Evolutionary conservation across 1,140 invertebrate species (phyloP).

Genomic region (Drosophila bocqueti): DNA sequence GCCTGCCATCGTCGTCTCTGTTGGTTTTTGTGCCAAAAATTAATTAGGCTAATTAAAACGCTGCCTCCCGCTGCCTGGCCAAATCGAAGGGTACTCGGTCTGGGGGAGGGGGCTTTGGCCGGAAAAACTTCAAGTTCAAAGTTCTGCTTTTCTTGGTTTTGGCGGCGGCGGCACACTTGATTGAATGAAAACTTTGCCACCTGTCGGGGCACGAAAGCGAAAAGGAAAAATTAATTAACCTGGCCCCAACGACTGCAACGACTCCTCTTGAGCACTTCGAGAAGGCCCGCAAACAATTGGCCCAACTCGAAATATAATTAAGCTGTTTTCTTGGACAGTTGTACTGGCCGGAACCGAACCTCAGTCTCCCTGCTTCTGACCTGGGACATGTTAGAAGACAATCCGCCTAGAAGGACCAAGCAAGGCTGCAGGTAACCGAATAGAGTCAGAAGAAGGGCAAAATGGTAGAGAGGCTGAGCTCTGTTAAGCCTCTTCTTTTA

Average conservation of each 20-base stretch:
- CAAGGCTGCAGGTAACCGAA: background rate
- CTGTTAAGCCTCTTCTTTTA: background rate
- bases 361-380: too few species aligned
- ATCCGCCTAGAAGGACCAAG: background rate
- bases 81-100: constrained; percentile 1
- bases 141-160: constrained; percentile 50
- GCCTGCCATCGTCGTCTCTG: background rate
- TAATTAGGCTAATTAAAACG: constrained; percentile 81
- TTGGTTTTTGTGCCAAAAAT: constrained; percentile 71
- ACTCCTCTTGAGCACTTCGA: constrained; percentile 14
- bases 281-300: constrained; percentile 66
- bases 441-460: background rate
- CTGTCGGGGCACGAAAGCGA: constrained; percentile 30
- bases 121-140: constrained; percentile 71
- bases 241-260: constrained; percentile 46
- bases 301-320: constrained; percentile 76
- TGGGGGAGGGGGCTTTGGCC: background rate
- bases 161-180: constrained; percentile 53
- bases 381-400: background rate
- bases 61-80: constrained; percentile 38
- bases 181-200: constrained; percentile 79
- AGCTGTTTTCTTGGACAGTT: constrained; percentile 45
- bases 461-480: background rate
- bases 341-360: constrained; percentile 6
- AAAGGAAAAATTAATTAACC: constrained; percentile 75